A percentile compares a stretch with the other conserved stretches of the same genome.
Conservation (phyloP, 2,888 invertebrate genomes). For the Elaeidobius kamerunicus region DNA sequence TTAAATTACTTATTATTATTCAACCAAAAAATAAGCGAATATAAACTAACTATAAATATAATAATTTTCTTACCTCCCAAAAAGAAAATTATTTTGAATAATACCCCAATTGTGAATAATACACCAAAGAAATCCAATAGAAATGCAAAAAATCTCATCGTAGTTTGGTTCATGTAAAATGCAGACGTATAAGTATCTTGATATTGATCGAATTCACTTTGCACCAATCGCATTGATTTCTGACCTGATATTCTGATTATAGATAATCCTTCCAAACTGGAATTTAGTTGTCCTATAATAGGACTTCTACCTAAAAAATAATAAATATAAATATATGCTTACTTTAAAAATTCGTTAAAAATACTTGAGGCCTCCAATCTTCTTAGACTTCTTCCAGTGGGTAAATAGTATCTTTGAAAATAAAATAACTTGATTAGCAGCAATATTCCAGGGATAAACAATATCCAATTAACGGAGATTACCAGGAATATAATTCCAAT, state of each 20-base stretch:
- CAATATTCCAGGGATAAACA: conserved; percentile 63
- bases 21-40: too few species aligned
- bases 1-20: too few species aligned
- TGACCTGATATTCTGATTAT: background rate
- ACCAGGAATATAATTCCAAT: conserved; percentile 73
- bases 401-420: conserved; percentile 65
- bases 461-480: conserved; percentile 65
- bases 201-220: conserved; percentile 37
- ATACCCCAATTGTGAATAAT: conserved; percentile 32
- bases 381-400: conserved; percentile 71
- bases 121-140: conserved; percentile 39
- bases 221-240: background rate
- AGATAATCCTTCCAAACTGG: conserved; percentile 43
- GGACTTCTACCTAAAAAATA: conserved; percentile 44
- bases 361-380: conserved; percentile 68
- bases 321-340: background rate
- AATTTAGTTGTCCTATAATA: conserved; percentile 45
- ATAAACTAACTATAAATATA: too few species aligned
- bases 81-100: conserved; percentile 31
- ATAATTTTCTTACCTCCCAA: conserved; percentile 28
- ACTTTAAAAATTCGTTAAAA: conserved; percentile 32
- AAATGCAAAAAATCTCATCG: conserved; percentile 42
- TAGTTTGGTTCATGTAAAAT: conserved; percentile 41
- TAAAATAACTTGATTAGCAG: conserved; percentile 62
- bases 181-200: conserved; percentile 45